Conservation (phyloP, 2,113 vertebrate genomes). For the Corvus hawaiiensis region DNA sequence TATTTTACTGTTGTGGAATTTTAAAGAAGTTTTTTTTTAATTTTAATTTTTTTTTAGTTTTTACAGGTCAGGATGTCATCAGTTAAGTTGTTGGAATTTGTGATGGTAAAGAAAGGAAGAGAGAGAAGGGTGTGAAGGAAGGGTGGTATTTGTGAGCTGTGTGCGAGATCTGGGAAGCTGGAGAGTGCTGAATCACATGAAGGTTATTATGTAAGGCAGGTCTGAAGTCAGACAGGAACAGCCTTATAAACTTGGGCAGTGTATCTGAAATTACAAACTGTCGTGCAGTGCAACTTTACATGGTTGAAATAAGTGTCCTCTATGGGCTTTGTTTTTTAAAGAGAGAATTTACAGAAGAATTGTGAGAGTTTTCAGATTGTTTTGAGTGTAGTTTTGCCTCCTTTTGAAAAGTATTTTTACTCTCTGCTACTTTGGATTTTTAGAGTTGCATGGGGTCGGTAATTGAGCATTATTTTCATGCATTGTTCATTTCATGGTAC, state of each 20-base stretch:
- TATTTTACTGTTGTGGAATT: neutral
- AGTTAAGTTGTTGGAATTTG: neutral
- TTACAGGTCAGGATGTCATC: neutral
- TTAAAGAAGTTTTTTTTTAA: neutral
- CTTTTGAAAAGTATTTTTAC: neutral
- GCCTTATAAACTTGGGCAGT: neutral
- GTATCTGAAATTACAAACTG: neutral
- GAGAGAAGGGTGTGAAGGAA: neutral
- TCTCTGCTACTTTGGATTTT: neutral
- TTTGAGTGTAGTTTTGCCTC: neutral
- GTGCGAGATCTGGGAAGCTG: neutral
- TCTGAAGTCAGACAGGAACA: neutral
- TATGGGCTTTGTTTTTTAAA: neutral
- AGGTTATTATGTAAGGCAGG: neutral
- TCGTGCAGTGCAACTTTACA: fast-evolving
- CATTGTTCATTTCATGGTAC: neutral
- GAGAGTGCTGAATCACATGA: constrained; percentile 3
- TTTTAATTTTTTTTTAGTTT: neutral
- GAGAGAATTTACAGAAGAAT: neutral
- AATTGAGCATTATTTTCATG: neutral
- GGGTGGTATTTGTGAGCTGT: neutral
- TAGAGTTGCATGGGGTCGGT: neutral
- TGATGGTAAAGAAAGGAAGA: neutral
- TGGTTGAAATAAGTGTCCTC: neutral
- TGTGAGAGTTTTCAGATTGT: neutral